phyloP scores from a whole-genome alignment of 2,888 invertebrate species.

The Xiphydria camelus region DNA sequence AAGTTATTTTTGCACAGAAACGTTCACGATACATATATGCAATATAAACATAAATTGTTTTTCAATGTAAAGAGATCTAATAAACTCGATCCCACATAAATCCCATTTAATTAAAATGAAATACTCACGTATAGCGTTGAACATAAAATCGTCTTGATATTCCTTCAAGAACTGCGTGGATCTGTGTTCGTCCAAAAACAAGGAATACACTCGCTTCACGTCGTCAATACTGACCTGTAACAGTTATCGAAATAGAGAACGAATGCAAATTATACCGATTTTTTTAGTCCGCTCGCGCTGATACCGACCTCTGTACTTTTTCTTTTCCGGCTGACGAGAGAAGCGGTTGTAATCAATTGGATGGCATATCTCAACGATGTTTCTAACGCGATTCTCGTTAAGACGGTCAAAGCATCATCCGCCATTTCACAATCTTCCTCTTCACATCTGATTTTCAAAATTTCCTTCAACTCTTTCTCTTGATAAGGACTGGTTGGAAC shows the following conservation, averaged over 20 bases:
- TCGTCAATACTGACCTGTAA: conserved; percentile 80
- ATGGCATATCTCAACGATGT: conserved; percentile 96
- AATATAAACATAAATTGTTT: background rate
- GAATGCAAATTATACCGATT: conserved; percentile 24
- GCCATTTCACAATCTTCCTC: conserved; percentile 98
- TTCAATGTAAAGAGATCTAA: background rate
- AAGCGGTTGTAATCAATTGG: conserved; percentile 94
- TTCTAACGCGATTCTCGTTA: conserved; percentile 90
- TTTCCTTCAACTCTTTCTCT: conserved; percentile 87
- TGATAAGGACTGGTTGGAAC: conserved; percentile 88
- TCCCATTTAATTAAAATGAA: background rate
- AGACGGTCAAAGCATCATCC: conserved; percentile 84
- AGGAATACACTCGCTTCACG: conserved; percentile 90
- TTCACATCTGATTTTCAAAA: conserved; percentile 91
- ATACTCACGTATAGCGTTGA: conserved; percentile 64
- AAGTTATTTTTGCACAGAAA: conserved; percentile 12
- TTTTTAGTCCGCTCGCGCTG: too few species aligned
- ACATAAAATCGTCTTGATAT: conserved; percentile 96
- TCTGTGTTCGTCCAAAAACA: conserved; percentile 92
- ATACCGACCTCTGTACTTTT: conserved; percentile 79
- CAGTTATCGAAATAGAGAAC: conserved; percentile 9
- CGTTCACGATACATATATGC: too few species aligned
- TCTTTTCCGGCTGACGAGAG: conserved; percentile 87
- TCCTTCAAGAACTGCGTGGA: conserved; percentile 93
- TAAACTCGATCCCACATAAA: background rate